Evolutionary conservation across 2,888 invertebrate species (phyloP), one percentile per base, ranked within the genome.

Genomic region (Noctua fimbriata): DNA sequence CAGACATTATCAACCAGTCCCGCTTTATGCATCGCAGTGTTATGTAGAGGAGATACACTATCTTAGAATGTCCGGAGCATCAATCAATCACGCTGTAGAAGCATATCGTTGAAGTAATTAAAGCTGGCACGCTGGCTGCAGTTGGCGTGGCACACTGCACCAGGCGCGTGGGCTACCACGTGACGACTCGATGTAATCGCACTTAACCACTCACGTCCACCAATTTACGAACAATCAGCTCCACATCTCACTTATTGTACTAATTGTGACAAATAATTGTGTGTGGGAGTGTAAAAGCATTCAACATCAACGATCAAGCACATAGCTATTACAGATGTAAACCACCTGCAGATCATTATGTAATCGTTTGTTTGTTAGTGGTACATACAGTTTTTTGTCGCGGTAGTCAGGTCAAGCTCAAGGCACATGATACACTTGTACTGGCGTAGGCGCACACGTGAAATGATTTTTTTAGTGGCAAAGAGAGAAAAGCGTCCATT

Each of bases 321-420:
- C 82, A 65, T 78, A 78, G 24, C 65, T 44, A 82, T 76, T 76
- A 82, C 79, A 87, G 79, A 89, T 88, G 85, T 81, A 86, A 79
- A 86, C 83, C 89, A 90, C 90, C 85, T 90, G 89, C 89, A 84
- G 82, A 78, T 80, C 69, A 77, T 94, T 93, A 92, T 91, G 90
- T 92, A 94, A 93, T 90, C 82, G 74, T 89, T 92, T 91, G 90
- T 92, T 91, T 86, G 85, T 87, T 89, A 89, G 86, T 90, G 84
- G 83, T 73, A 69, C 63, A 55, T 82, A 82, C 83, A 67, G 79
- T 82, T 89, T 90, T 90, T 92, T 87, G 84, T 91, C 87, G 86
- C 86, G 78, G 83, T 87, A 85, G 84, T 81, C 88, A 88, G 94
- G 92, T 94, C 94, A 95, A 94, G 94, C 90, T 94, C 93, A 95